phyloP scores from a whole-genome alignment of 2,888 invertebrate genomes.

The Priocnemis perturbator region DNA sequence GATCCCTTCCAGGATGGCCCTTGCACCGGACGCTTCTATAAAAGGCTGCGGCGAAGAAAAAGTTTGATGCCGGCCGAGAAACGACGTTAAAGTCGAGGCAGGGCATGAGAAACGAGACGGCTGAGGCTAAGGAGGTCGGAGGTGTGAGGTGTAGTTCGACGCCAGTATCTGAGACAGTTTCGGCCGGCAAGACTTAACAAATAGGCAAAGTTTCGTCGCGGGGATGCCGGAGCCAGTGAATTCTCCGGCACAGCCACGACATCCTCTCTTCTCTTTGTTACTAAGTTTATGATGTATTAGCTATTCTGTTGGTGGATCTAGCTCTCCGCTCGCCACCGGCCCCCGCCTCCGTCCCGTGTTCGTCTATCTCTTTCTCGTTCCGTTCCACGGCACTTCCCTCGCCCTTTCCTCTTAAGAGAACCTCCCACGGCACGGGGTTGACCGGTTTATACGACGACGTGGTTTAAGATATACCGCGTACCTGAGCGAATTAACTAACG shows the following conservation, averaged over 20 bases:
- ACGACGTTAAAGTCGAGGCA: not conserved
- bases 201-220: conserved; percentile 73
- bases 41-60: not conserved
- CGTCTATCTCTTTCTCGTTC: conserved; percentile 26
- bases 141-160: conserved; percentile 62
- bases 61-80: not conserved
- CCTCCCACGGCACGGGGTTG: conserved; percentile 21
- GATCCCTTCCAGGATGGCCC: no score
- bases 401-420: conserved; percentile 24
- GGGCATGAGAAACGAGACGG: conserved; percentile 36
- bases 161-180: conserved; percentile 71
- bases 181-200: conserved; percentile 73
- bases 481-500: conserved; percentile 12
- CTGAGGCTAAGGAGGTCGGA: conserved; percentile 48
- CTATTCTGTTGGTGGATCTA: conserved; percentile 53
- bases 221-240: conserved; percentile 61
- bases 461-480: conserved; percentile 34
- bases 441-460: conserved; percentile 47
- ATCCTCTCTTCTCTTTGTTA: conserved; percentile 73
- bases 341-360: conserved; percentile 28
- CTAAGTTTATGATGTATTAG: conserved; percentile 75
- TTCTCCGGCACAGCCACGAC: conserved; percentile 68
- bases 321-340: conserved; percentile 31
- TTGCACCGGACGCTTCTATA: no score
- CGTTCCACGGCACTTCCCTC: conserved; percentile 37